These are phyloP conservation scores for Vanessa tameamea DNA, from an alignment of 1,140 invertebrate genomes.

Conservation along the genomic window DNA sequence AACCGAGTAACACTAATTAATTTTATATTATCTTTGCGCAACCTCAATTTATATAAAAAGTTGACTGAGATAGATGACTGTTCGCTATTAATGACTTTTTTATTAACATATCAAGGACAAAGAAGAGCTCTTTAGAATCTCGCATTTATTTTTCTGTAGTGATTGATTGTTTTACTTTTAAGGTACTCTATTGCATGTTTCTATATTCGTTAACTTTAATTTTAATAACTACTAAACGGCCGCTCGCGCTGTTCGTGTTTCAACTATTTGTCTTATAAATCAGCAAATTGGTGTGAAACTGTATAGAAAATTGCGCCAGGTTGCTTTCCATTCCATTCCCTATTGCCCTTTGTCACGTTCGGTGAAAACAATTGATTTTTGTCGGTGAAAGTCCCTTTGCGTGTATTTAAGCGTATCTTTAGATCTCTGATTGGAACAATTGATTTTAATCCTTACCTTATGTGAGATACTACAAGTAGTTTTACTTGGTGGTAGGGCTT, in stretches of 20 bases:
- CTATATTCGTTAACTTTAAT: not conserved
- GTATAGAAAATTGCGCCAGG: slow-evolving; percentile 51
- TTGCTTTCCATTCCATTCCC: slow-evolving; percentile 50
- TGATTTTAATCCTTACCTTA: slow-evolving; percentile 14
- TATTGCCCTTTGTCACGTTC: slow-evolving; percentile 52
- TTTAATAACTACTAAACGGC: slow-evolving; percentile 11
- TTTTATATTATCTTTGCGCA: no score
- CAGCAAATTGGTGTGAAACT: slow-evolving; percentile 62
- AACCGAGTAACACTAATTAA: no score
- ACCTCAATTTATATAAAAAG: no score
- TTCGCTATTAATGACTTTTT: no score
- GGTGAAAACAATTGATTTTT: slow-evolving; percentile 55
- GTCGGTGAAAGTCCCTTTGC: slow-evolving; percentile 46
- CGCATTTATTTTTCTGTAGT: no score
- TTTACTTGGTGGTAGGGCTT: no score
- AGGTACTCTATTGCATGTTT: not conserved
- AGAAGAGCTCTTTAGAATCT: no score
- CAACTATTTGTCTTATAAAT: slow-evolving; percentile 57
- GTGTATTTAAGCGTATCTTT: slow-evolving; percentile 30
- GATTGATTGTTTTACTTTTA: not conserved
- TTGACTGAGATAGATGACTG: no score
- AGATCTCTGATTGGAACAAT: slow-evolving; percentile 27
- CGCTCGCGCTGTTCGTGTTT: slow-evolving; percentile 34
- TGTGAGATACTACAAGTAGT: not conserved
- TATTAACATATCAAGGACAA: no score